These are phyloP conservation scores for Sebastes vulpes DNA, from an alignment of 2,797 vertebrate genomes.

Conservation along the genomic window DNA sequence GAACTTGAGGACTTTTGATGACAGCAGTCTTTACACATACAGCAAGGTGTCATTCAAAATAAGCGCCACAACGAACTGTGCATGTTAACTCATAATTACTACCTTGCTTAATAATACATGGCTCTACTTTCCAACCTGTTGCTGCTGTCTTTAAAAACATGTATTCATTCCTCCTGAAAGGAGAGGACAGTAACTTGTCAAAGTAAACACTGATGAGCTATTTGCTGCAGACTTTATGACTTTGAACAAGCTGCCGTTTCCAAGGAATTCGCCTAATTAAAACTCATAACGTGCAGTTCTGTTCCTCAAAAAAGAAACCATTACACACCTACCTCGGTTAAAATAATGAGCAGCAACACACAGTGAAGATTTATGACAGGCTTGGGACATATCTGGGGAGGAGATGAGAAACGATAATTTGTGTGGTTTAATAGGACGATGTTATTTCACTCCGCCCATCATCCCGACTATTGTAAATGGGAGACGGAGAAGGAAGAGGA, in stretches of 20 bases:
- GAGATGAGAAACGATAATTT: slow-evolving; percentile 66
- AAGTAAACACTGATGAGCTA: slow-evolving; percentile 6
- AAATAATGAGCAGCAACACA: slow-evolving; percentile 53
- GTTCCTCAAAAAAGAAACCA: slow-evolving; percentile 27
- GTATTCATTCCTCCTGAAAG: background rate
- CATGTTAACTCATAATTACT: background rate
- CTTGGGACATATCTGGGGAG: slow-evolving; percentile 40
- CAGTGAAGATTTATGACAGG: slow-evolving; percentile 60
- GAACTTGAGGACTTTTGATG: no score
- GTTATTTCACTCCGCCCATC: slow-evolving; percentile 44
- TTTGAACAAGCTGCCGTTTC: slow-evolving; percentile 27
- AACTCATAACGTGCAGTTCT: slow-evolving; percentile 5
- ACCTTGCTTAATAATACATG: background rate
- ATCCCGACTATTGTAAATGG: slow-evolving; percentile 10
- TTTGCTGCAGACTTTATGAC: slow-evolving; percentile 12
- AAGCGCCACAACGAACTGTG: background rate
- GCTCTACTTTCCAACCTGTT: background rate
- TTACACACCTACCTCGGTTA: slow-evolving; percentile 33
- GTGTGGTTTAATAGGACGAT: slow-evolving; percentile 55
- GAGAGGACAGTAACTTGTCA: slow-evolving; percentile 2
- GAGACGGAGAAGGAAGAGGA: background rate
- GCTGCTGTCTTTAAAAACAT: background rate
- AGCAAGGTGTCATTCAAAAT: background rate
- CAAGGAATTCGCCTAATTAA: slow-evolving; percentile 40
- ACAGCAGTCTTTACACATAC: no score